Evolutionary conservation across 1,140 invertebrate species (phyloP).

Genomic region (Ooceraea biroi): DNA sequence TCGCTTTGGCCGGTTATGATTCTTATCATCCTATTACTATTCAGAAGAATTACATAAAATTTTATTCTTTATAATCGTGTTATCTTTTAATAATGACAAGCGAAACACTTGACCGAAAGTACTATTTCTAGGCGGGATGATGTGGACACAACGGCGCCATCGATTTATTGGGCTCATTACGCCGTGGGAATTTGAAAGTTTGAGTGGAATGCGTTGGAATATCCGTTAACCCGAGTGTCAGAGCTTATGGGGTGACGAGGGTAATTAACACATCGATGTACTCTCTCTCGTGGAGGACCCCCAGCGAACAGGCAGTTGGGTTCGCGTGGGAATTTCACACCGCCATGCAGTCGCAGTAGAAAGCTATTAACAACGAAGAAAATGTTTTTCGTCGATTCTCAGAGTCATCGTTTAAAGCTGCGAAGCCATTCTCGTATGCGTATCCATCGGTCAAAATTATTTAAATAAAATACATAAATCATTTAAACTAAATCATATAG

Average conservation of each 20-base stretch:
- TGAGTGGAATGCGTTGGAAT: slow-evolving; percentile 58
- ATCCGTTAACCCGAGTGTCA: slow-evolving; percentile 67
- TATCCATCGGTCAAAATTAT: background rate
- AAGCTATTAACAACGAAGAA: slow-evolving; percentile 47
- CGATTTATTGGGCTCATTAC: slow-evolving; percentile 27
- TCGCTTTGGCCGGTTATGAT: background rate
- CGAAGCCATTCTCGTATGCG: background rate
- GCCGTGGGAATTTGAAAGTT: slow-evolving; percentile 73
- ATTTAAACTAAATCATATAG: background rate
- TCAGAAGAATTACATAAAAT: background rate
- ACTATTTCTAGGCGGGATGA: slow-evolving; percentile 12
- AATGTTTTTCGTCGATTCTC: slow-evolving; percentile 12
- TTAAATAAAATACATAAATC: slow-evolving; percentile 3
- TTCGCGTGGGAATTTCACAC: slow-evolving; percentile 71
- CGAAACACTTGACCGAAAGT: slow-evolving; percentile 26
- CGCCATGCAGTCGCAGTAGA: slow-evolving; percentile 16
- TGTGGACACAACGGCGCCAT: background rate
- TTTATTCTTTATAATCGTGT: slow-evolving; percentile 16
- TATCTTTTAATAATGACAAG: background rate
- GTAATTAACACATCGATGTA: slow-evolving; percentile 72
- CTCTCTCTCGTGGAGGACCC: slow-evolving; percentile 59
- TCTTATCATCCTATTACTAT: background rate
- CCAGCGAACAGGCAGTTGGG: slow-evolving; percentile 66
- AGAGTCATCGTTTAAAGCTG: slow-evolving; percentile 1
- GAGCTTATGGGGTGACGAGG: slow-evolving; percentile 57